Conservation (phyloP, 2,888 invertebrate species). For the Sesia bembeciformis region DNA sequence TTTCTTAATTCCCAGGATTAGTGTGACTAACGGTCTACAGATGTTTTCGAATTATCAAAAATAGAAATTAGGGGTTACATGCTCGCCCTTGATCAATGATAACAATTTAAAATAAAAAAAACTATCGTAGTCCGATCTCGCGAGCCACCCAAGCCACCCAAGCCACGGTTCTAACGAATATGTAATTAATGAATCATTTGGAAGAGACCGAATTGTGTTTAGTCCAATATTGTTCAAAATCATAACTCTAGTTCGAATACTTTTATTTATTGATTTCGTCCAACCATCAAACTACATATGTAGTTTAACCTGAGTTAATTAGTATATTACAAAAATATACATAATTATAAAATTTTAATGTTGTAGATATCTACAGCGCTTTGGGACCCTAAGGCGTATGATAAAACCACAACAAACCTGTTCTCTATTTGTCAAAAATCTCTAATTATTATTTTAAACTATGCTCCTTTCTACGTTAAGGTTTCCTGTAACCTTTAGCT, state of each 20-base stretch:
- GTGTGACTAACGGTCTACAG: conserved; percentile 53
- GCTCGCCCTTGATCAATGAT: conserved; percentile 48
- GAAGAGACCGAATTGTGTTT: too few relatives aligned
- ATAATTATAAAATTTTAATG: too few relatives aligned
- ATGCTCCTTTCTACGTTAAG: neutral
- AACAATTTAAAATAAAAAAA: conserved; percentile 56
- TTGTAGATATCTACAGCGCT: too few relatives aligned
- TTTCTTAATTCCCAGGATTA: neutral
- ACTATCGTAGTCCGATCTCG: conserved; percentile 43
- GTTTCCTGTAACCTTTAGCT: neutral
- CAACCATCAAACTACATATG: too few relatives aligned
- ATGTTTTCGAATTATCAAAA: conserved; percentile 52
- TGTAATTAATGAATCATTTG: neutral
- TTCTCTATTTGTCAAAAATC: too few relatives aligned
- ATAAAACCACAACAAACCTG: too few relatives aligned
- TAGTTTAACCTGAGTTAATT: too few relatives aligned
- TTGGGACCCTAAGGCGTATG: too few relatives aligned
- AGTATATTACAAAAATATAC: too few relatives aligned
- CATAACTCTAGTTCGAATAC: too few relatives aligned
- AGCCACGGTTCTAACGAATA: conserved; percentile 10
- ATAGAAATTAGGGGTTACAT: conserved; percentile 64
- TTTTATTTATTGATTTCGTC: too few relatives aligned
- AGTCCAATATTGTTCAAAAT: too few relatives aligned
- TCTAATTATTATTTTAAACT: neutral
- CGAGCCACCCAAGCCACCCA: conserved; percentile 67